Base-by-base conservation (phyloP, 2,113 vertebrate genomes). In the Macrotis lagotis region DNA sequence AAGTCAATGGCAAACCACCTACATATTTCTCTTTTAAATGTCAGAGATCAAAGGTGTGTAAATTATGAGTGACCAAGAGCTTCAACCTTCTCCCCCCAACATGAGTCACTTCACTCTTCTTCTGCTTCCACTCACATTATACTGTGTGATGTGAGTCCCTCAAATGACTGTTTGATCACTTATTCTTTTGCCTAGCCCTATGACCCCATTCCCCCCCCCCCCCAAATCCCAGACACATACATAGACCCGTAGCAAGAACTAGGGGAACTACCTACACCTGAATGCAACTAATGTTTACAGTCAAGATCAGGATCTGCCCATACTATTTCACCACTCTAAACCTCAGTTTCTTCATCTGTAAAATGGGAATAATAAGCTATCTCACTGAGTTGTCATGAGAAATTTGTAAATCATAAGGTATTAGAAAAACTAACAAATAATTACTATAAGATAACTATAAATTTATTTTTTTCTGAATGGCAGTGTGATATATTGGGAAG, bases 291-390 rank as follows among this genome's bases (percentile, higher is more conserved):
- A 93, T 92, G 52, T 11, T 55, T 92, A 14, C 9, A 4, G 90
- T 96, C n/a, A 89, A 91, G 90, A 55, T 95, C 10, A 91, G 93
- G 24, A 12, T 52, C 90, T 53, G 19, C 28, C n/a, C 59, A 94
- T 74, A 92, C 59, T 89, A 53, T 9, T 92, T 51, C 91, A 92
- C 47, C 66, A 8, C 22, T 95, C 44, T 97, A 31, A 74, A 47
- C 25, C 51, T 55, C 50, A 89, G 11, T 50, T 91, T 94, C 28
- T 19, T 5, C 7, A 95, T 59, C 51, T 3, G 66, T 55, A 94
- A 96, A 92, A 94, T 49, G 88, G 90, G 91, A 31, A 88, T 51
- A 96, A 92, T 90, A 92, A 92, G 37, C 44, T 50, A 88, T 51
- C n/a, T 92, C 55, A 31, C 8, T 19, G 31, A 88, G 44, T 49